Percentiles rank a stretch among this genome's conserved stretches.
These are phyloP conservation scores for Ciconia boyciana DNA, from an alignment of 2,113 vertebrate species.

Conservation along the genomic window DNA sequence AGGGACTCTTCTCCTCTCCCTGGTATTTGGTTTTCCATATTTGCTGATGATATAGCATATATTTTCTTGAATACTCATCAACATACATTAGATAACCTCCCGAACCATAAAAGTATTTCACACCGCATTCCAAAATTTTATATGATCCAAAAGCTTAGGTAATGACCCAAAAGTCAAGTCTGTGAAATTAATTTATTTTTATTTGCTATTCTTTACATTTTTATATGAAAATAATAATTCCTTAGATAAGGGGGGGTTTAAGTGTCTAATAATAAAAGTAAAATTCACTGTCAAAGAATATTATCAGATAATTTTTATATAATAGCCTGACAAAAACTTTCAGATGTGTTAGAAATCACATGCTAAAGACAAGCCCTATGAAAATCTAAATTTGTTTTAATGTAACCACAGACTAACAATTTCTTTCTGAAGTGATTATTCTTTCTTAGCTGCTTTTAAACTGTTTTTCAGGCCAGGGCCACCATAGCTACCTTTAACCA, in stretches of 20 bases:
- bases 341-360: not conserved
- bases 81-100: not conserved
- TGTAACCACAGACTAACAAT: not conserved
- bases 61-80: not conserved
- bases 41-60: not conserved
- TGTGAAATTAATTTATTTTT: not conserved
- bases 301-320: not conserved
- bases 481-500: not conserved
- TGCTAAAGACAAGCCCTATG: not conserved
- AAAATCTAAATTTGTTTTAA: not conserved
- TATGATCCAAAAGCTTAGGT: not conserved
- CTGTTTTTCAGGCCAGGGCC: not conserved
- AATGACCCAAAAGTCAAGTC: not conserved
- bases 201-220: not conserved
- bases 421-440: not conserved
- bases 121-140: not conserved
- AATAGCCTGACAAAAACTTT: not conserved
- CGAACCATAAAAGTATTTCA: not conserved
- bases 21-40: not conserved
- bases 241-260: accelerated
- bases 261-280: not conserved
- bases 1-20: not conserved
- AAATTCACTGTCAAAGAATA: not conserved
- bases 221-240: not conserved
- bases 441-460: not conserved